A percentile compares a stretch with the other conserved stretches of the same genome.
Evolutionary conservation across 2,888 invertebrate genomes (phyloP).

Genomic region (Drosophila cognata): DNA sequence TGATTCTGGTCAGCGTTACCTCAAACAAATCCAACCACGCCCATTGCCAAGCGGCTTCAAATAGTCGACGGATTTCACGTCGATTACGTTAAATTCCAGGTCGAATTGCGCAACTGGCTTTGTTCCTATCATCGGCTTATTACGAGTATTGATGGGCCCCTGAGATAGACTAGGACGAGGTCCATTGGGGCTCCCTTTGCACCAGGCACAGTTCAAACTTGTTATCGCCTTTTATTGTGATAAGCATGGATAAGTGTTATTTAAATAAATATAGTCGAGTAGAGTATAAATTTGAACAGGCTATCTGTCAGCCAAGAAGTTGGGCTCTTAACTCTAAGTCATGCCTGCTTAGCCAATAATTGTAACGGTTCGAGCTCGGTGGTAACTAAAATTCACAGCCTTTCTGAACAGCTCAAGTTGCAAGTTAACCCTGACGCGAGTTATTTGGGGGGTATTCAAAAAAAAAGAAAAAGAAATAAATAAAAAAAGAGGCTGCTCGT

Average conservation of each 20-base stretch:
- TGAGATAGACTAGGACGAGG: background rate
- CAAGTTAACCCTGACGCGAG: background rate
- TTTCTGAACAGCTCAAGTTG: background rate
- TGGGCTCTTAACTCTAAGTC: background rate
- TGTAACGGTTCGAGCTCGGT: background rate
- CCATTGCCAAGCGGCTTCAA: slow-evolving; percentile 18
- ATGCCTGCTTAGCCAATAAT: background rate
- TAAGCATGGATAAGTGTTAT: background rate
- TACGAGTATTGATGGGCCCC: background rate
- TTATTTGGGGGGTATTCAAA: slow-evolving; percentile 10
- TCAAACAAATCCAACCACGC: slow-evolving; percentile 21
- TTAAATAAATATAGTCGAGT: background rate
- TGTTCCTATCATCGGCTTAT: background rate
- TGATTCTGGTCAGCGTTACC: slow-evolving; percentile 30
- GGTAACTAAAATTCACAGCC: background rate
- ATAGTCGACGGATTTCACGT: slow-evolving; percentile 8
- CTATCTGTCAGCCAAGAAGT: background rate
- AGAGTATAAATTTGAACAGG: background rate
- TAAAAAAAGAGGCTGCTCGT: slow-evolving; percentile 55
- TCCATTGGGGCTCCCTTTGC: background rate
- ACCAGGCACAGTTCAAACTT: background rate
- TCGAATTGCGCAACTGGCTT: background rate
- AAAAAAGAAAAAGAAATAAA: slow-evolving; percentile 17
- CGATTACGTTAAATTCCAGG: background rate
- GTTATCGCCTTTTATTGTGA: background rate